Percentiles rank a stretch among this genome's conserved stretches.
phyloP scores from a whole-genome alignment of 1,140 invertebrate species.

The Musca vetustissima region DNA sequence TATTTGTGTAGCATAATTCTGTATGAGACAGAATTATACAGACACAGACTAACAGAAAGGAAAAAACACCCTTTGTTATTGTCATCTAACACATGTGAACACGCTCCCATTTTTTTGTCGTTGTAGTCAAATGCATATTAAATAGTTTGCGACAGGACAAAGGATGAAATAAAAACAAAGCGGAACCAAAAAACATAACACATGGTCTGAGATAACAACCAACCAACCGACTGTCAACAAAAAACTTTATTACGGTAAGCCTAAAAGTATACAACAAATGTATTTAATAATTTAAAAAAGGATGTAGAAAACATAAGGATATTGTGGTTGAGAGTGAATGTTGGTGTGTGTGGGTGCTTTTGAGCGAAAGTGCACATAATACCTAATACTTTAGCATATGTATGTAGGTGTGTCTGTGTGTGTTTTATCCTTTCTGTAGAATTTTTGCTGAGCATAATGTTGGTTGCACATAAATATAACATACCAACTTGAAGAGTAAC shows the following conservation, averaged over 20 bases:
- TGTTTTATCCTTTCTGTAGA: too few species aligned
- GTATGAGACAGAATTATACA: background rate
- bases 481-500: too few species aligned
- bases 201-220: conserved; percentile 37
- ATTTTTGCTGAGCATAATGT: too few species aligned
- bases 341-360: too few species aligned
- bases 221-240: background rate
- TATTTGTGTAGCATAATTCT: conserved; percentile 53
- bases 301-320: conserved; percentile 2
- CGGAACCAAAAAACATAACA: background rate
- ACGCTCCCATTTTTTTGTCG: too few species aligned
- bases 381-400: too few species aligned
- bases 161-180: background rate
- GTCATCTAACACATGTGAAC: conserved; percentile 8
- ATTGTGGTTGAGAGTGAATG: too few species aligned
- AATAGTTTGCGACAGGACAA: too few species aligned
- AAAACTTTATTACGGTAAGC: conserved; percentile 24
- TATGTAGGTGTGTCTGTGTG: too few species aligned
- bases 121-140: too few species aligned
- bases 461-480: too few species aligned
- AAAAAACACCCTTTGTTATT: conserved; percentile 26
- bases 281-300: conserved; percentile 53
- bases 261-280: conserved; percentile 53
- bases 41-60: background rate
- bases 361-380: too few species aligned